Evolutionary conservation across 37 sponge, comb jelly and placozoan species (phyloP), one percentile per base, ranked within the genome.

Genomic region (Hexactinellida sp.): DNA sequence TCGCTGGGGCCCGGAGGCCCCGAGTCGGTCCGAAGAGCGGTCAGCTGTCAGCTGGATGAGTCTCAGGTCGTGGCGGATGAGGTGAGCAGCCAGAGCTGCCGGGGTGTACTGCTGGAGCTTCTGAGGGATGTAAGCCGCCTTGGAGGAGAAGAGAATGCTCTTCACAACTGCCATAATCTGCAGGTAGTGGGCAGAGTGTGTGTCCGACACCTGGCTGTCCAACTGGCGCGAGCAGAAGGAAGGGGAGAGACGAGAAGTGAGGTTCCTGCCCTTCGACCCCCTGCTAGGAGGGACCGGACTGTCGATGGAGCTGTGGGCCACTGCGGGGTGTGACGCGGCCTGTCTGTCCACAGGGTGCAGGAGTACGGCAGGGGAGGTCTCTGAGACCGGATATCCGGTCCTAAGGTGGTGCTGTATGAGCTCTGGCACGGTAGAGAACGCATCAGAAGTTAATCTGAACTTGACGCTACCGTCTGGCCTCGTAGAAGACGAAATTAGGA

Each of bases 81-180:
- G 21, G 28, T 63, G 76, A 3, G 13, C 13, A n/a, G 76, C 76
- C 34, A 63, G 76, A n/a, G 30, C 34, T 28, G 34, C 25, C 3
- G 76, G 76, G 3, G 76, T 25, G 76, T 63, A n/a, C 34, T 63
- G 87, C 52, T 93, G 90, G 19, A 96, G 87, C 38, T 93, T 92
- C 71, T 91, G 92, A 25, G 88, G 54, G 25, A 84, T 39, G 39
- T 89, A 89, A 25, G 30, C 82, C 9, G 86, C 89, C 86, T 89
- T 86, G 9, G 91, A 94, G 35, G 96, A 63, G 76, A 63, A 63
- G 3, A 63, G 30, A 63, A 63, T 63, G 34, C 76, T 63, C 76
- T 63, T 63, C 25, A 63, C 76, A 7, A 63, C 28, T 3, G 21
- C 76, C 76, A 63, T 63, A 3, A 63, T 25, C 76, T 63, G 76